These are phyloP conservation scores for Pharmacophagus antenor DNA, from an alignment of 2,888 invertebrate genomes.

Conservation along the genomic window DNA sequence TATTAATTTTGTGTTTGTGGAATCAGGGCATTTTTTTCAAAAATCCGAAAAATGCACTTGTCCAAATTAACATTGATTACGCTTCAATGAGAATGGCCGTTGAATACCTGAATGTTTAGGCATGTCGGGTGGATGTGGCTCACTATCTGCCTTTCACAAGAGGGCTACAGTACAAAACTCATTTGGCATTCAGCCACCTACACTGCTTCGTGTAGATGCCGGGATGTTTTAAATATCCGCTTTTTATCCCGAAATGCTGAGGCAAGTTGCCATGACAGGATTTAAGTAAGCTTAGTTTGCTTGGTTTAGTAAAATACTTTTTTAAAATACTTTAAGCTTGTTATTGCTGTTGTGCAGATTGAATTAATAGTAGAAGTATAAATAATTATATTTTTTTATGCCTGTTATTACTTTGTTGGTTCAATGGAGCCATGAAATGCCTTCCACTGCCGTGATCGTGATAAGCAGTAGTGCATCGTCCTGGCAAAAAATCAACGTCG, in stretches of 20 bases:
- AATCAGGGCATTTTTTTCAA: no score
- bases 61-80: slow-evolving; percentile 31
- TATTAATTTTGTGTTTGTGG: no score
- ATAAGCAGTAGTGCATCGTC: slow-evolving; percentile 53
- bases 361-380: background rate
- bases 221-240: slow-evolving; percentile 71
- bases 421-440: slow-evolving; percentile 59
- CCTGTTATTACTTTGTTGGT: slow-evolving; percentile 48
- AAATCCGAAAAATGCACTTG: slow-evolving; percentile 34
- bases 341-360: background rate
- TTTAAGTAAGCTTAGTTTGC: slow-evolving; percentile 40
- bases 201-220: slow-evolving; percentile 67
- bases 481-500: slow-evolving; percentile 62
- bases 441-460: slow-evolving; percentile 61
- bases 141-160: slow-evolving; percentile 58
- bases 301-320: slow-evolving; percentile 16
- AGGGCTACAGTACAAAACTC: slow-evolving; percentile 75
- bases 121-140: slow-evolving; percentile 54
- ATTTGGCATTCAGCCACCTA: slow-evolving; percentile 79
- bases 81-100: slow-evolving; percentile 37
- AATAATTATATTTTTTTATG: background rate
- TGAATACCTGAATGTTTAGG: slow-evolving; percentile 45
- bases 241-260: slow-evolving; percentile 39
- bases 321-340: background rate
- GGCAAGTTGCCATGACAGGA: slow-evolving; percentile 60